Conservation (phyloP, 2,797 vertebrate genomes). For the Gymnothorax javanicus region DNA sequence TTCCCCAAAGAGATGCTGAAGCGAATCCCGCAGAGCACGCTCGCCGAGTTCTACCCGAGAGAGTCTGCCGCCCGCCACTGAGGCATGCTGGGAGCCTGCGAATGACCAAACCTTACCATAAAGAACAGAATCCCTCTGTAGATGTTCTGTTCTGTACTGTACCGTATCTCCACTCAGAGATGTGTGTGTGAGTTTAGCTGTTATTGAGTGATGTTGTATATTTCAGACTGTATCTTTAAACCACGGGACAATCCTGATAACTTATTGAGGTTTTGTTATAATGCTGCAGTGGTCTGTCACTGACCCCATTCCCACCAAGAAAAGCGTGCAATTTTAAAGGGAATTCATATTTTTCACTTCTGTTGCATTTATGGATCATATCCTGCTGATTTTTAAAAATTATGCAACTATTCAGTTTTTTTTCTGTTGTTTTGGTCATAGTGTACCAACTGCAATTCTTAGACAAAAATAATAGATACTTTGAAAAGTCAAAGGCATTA, state of each 20-base stretch:
- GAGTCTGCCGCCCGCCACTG: conserved; percentile 75
- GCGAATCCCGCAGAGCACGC: conserved; percentile 44
- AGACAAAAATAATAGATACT: neutral
- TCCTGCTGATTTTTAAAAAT: conserved; percentile 29
- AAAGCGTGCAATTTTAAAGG: conserved; percentile 22
- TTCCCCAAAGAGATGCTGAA: conserved; percentile 52
- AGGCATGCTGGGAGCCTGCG: conserved; percentile 24
- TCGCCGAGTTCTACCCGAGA: conserved; percentile 55
- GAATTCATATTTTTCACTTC: conserved; percentile 24
- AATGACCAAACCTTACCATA: neutral
- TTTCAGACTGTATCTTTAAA: conserved; percentile 51
- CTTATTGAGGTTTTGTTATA: conserved; percentile 54
- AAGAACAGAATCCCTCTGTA: conserved; percentile 51
- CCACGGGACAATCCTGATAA: conserved; percentile 48
- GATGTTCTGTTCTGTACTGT: conserved; percentile 64
- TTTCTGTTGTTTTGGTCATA: neutral
- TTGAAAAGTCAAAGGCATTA: neutral
- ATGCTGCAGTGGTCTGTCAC: conserved; percentile 7
- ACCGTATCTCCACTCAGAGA: conserved; percentile 43
- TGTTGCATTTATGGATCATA: conserved; percentile 25
- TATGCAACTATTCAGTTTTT: neutral
- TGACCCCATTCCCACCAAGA: conserved; percentile 25
- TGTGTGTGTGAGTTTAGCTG: conserved; percentile 43
- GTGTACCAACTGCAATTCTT: neutral
- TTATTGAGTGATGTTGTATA: conserved; percentile 47